phyloP scores from a whole-genome alignment of 2,113 vertebrate species.

The Peucedramus taeniatus region DNA sequence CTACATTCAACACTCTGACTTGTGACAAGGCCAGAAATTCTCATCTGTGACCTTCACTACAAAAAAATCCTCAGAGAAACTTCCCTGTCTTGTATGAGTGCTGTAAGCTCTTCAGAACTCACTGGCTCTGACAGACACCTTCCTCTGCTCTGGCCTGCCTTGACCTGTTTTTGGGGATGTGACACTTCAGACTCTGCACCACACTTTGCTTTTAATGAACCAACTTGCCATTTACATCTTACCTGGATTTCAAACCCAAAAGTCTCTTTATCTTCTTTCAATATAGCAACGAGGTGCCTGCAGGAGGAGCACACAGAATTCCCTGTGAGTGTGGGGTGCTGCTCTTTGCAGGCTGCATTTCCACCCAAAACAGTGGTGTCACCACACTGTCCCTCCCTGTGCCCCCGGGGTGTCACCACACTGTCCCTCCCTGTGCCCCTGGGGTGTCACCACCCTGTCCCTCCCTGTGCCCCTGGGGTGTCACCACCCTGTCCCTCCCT shows the following conservation, averaged over 20 bases:
- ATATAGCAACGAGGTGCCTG: conserved; percentile 72
- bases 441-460: background rate
- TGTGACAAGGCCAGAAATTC: background rate
- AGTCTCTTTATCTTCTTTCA: conserved; percentile 88
- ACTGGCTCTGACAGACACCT: background rate
- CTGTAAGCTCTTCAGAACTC: background rate
- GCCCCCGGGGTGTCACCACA: background rate
- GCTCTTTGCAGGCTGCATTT: fast-evolving
- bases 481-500: background rate
- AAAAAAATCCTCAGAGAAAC: background rate
- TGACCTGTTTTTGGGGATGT: background rate
- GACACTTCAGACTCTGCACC: background rate
- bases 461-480: background rate
- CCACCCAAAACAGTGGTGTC: background rate
- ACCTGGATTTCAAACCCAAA: conserved; percentile 99
- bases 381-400: fast-evolving
- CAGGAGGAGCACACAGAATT: background rate
- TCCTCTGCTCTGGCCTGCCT: background rate
- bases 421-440: background rate
- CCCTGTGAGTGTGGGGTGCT: fast-evolving
- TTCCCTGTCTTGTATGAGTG: background rate
- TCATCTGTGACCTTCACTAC: background rate
- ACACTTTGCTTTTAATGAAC: background rate
- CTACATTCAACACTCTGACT: background rate
- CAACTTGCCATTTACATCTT: background rate